A percentile compares a stretch with the other conserved stretches of the same genome.
Conservation (phyloP, 1,140 invertebrate species). For the Sinella curviseta region DNA sequence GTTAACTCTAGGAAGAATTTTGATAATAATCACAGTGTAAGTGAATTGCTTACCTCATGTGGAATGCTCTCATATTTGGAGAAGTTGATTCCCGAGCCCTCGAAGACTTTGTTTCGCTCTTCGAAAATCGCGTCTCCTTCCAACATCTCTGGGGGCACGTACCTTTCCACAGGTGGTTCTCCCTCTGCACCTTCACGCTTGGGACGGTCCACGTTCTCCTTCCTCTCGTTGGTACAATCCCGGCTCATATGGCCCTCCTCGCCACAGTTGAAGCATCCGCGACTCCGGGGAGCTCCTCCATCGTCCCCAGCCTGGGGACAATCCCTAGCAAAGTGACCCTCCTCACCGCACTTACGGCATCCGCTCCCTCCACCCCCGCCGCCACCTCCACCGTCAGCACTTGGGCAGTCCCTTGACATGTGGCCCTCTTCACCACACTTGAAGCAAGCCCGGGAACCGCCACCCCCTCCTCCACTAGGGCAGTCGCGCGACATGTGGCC, state of each 20-base stretch:
- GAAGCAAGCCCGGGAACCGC: conserved; percentile 48
- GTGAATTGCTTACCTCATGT: conserved; percentile 53
- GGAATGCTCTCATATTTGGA: conserved; percentile 77
- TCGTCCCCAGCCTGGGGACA: conserved; percentile 14
- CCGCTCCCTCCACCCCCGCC: background rate
- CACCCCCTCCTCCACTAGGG: background rate
- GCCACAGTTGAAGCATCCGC: conserved; percentile 20
- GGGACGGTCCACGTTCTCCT: conserved; percentile 42
- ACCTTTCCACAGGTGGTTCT: conserved; percentile 63
- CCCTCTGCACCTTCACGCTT: conserved; percentile 51
- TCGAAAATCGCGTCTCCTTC: conserved; percentile 56
- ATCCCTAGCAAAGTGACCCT: background rate
- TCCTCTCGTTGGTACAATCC: background rate
- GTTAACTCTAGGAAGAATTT: background rate
- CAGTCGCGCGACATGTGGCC: conserved; percentile 46
- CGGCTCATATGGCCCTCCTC: background rate
- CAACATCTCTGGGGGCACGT: conserved; percentile 77
- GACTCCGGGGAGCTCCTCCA: background rate
- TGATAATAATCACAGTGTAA: background rate
- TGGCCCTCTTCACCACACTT: conserved; percentile 55
- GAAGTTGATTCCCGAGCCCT: conserved; percentile 83
- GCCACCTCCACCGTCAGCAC: conserved; percentile 18
- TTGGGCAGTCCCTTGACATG: conserved; percentile 34
- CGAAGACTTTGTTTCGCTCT: conserved; percentile 70
- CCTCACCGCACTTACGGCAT: background rate